Evolutionary conservation across 1,140 invertebrate genomes (phyloP).

Genomic region (Leptoteleia sp.): DNA sequence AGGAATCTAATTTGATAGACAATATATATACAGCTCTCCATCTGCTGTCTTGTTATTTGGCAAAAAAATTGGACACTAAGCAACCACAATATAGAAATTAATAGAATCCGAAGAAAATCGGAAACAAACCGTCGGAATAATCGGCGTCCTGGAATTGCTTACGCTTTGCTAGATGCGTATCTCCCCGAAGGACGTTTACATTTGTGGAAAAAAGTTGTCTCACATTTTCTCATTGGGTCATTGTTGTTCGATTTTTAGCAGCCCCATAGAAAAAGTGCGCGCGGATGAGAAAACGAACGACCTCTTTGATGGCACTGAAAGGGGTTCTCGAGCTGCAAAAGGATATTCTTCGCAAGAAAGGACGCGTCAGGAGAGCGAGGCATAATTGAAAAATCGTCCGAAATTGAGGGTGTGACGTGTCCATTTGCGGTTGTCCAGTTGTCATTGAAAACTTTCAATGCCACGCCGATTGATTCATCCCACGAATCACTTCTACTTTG

Average conservation of each 20-base stretch:
- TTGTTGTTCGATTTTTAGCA: conserved; percentile 36
- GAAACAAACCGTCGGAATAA: not conserved
- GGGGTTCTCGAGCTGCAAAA: conserved; percentile 74
- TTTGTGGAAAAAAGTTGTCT: conserved; percentile 9
- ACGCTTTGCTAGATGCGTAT: conserved; percentile 2
- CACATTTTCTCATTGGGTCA: conserved; percentile 29
- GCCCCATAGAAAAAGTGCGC: conserved; percentile 17
- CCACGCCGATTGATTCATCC: conserved; percentile 34
- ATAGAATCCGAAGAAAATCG: too few relatives aligned
- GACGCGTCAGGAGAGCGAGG: conserved; percentile 48
- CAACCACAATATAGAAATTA: too few relatives aligned
- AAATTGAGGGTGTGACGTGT: conserved; percentile 80
- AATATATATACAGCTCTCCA: too few relatives aligned
- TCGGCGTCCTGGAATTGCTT: not conserved
- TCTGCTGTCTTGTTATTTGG: too few relatives aligned
- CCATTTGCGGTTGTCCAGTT: conserved; percentile 81
- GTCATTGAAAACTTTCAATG: conserved; percentile 42
- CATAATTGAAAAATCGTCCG: conserved; percentile 73
- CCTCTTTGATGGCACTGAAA: conserved; percentile 73
- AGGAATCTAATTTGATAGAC: too few relatives aligned
- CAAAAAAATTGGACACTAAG: too few relatives aligned
- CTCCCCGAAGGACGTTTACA: not conserved
- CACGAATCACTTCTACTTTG: conserved; percentile 42
- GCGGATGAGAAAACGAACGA: conserved; percentile 45
- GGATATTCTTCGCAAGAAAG: conserved; percentile 72